phyloP scores from a whole-genome alignment of 2,888 invertebrate species.

The Ditula angustiorana region DNA sequence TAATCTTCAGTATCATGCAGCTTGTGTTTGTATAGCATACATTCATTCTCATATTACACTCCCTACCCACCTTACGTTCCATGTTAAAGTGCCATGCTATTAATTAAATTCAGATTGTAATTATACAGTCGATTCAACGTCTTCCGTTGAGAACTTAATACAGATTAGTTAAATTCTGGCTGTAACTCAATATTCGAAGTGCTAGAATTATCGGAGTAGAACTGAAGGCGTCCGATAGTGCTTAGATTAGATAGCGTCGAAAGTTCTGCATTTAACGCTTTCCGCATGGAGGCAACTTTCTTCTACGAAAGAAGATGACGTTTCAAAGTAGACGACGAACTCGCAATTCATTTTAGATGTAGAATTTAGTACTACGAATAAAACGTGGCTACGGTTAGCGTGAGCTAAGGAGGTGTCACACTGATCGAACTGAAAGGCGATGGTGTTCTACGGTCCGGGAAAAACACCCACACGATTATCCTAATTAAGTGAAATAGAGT shows the following conservation, averaged over 20 bases:
- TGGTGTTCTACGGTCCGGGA: too few relatives aligned
- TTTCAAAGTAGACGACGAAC: background rate
- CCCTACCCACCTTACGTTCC: background rate
- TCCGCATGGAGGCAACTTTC: background rate
- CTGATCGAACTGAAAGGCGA: too few relatives aligned
- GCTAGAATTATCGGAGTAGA: background rate
- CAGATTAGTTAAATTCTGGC: constrained; percentile 14
- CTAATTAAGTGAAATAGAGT: too few relatives aligned
- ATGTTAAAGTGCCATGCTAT: background rate
- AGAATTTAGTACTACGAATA: background rate
- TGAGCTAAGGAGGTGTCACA: too few relatives aligned
- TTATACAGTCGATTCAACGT: background rate
- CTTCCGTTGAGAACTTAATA: constrained; percentile 1
- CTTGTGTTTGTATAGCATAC: too few relatives aligned
- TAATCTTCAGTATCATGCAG: too few relatives aligned
- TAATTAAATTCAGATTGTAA: background rate
- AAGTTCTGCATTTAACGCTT: constrained; percentile 16
- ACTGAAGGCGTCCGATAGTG: constrained; percentile 13
- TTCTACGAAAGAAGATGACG: background rate
- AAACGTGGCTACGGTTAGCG: too few relatives aligned
- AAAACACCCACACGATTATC: too few relatives aligned
- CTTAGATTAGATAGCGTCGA: constrained; percentile 13
- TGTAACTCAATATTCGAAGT: constrained; percentile 7
- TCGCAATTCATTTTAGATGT: background rate
- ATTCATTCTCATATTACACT: too few relatives aligned